A percentile compares a stretch with the other conserved stretches of the same genome.
Conservation (phyloP, 1,140 invertebrate genomes). For the Radopholus similis region DNA sequence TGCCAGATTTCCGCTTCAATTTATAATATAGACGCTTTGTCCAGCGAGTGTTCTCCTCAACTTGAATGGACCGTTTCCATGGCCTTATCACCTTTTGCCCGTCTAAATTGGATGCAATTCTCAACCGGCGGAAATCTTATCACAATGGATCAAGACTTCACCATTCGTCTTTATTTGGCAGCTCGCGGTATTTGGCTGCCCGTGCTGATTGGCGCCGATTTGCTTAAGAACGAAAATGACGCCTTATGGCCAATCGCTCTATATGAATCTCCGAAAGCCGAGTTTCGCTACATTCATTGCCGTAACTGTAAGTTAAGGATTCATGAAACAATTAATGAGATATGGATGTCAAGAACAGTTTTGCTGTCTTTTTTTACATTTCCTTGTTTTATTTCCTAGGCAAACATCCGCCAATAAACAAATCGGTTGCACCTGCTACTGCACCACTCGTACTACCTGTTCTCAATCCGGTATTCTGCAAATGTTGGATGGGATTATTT, state of each 20-base stretch:
- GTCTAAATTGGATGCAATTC: slow-evolving; percentile 20
- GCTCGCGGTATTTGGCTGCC: slow-evolving; percentile 16
- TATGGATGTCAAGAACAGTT: no score
- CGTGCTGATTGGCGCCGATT: slow-evolving; percentile 7
- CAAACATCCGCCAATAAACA: slow-evolving; percentile 19
- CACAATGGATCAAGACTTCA: slow-evolving; percentile 26
- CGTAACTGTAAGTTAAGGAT: no score
- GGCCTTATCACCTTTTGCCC: not conserved
- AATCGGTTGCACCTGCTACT: slow-evolving; percentile 9
- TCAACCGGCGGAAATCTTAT: slow-evolving; percentile 8
- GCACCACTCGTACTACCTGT: not conserved
- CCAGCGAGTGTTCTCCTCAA: slow-evolving; percentile 1
- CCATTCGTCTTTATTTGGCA: slow-evolving; percentile 11
- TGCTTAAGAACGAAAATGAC: slow-evolving; percentile 14
- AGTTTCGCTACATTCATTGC: slow-evolving; percentile 32
- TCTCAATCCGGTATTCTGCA: slow-evolving; percentile 4
- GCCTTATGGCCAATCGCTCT: slow-evolving; percentile 28
- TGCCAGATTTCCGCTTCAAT: slow-evolving; percentile 6
- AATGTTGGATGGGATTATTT: not conserved
- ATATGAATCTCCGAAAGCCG: slow-evolving; percentile 5
- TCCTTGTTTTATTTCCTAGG: no score
- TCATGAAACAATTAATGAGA: no score
- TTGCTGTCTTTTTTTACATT: no score
- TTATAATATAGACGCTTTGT: slow-evolving; percentile 18
- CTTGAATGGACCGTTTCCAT: slow-evolving; percentile 10